A percentile compares a stretch with the other conserved stretches of the same genome.
phyloP scores from a whole-genome alignment of 2,888 invertebrate species.

The Mythimna albipuncta region DNA sequence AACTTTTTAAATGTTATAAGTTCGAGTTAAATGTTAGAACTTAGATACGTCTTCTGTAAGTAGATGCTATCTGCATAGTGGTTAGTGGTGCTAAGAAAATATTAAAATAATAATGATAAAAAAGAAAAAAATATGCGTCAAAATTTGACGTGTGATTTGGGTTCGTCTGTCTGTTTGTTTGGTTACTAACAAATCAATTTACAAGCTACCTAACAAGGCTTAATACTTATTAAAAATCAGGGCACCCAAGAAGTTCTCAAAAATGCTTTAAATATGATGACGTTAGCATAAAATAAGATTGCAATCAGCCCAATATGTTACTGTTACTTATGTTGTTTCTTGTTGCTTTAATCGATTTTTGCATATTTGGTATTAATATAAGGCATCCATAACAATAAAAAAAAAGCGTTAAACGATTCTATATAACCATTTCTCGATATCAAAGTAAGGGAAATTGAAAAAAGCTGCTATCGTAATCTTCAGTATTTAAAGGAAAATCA shows the following conservation, averaged over 20 bases:
- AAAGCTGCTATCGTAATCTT: background rate
- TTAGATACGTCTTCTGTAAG: constrained; percentile 34
- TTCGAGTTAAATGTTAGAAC: constrained; percentile 29
- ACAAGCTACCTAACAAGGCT: background rate
- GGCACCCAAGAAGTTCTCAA: background rate
- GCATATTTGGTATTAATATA: background rate
- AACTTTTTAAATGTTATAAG: constrained; percentile 55
- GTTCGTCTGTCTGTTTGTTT: constrained; percentile 6
- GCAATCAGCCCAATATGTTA: background rate
- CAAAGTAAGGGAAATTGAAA: background rate
- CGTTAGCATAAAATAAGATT: background rate
- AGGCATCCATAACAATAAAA: background rate
- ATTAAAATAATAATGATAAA: background rate
- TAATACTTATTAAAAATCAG: background rate
- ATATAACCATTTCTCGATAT: no score
- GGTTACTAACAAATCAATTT: background rate
- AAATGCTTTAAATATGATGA: background rate
- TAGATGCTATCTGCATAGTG: background rate
- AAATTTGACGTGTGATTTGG: background rate
- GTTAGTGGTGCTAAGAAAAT: background rate
- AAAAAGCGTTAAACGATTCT: no score
- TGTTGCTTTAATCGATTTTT: background rate
- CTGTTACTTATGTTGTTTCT: background rate
- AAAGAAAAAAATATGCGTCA: background rate
- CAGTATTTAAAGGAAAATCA: background rate